phyloP scores from a whole-genome alignment of 1,140 invertebrate species.

The Vanessa tameamea region DNA sequence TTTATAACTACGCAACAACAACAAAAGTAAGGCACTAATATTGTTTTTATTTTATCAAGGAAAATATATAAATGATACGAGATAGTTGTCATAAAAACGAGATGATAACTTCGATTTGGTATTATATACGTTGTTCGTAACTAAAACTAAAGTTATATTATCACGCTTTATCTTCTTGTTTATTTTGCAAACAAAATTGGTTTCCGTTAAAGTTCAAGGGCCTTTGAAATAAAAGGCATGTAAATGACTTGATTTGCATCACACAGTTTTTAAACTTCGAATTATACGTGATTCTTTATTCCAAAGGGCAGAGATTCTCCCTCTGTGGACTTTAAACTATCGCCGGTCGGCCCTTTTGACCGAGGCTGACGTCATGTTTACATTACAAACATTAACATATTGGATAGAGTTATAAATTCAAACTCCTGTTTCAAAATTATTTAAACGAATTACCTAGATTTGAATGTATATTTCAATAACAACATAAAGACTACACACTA shows the following conservation, averaged over 20 bases:
- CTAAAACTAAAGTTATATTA: not conserved
- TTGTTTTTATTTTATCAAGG: too few species aligned
- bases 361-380: not conserved
- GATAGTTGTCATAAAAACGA: not conserved
- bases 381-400: not conserved
- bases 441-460: too few species aligned
- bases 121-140: not conserved
- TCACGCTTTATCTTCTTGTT: not conserved
- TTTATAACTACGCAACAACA: too few species aligned
- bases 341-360: not conserved
- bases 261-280: constrained; percentile 38
- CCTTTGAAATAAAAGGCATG: constrained; percentile 53
- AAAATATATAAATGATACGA: not conserved
- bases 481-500: too few species aligned
- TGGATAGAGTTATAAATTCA: too few species aligned
- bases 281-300: constrained; percentile 19
- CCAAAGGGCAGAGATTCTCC: not conserved
- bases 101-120: too few species aligned
- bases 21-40: too few species aligned
- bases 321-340: constrained; percentile 16
- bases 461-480: too few species aligned
- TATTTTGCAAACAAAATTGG: not conserved
- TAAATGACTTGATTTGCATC: constrained; percentile 65
- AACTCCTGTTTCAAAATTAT: too few species aligned
- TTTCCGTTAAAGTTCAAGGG: constrained; percentile 34